These are phyloP conservation scores for Drosophila gaucha DNA, from an alignment of 2,888 invertebrate species.

Conservation along the genomic window DNA sequence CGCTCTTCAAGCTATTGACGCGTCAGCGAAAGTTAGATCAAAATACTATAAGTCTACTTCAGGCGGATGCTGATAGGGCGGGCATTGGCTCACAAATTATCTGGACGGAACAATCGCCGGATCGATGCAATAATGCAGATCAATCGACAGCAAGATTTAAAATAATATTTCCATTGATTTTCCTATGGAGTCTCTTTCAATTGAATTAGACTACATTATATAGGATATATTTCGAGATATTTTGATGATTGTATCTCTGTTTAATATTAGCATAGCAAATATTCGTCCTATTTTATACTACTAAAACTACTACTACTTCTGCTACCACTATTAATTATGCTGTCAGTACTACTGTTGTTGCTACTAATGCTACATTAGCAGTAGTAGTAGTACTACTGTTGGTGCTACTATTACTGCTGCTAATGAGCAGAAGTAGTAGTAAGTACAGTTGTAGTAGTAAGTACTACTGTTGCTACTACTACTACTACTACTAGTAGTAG, in stretches of 20 bases:
- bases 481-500: not conserved
- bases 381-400: no score
- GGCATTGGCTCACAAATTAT: conserved; percentile 34
- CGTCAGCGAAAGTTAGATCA: conserved; percentile 17
- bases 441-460: no score
- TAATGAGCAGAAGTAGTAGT: no score
- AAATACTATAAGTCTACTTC: not conserved
- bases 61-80: conserved; percentile 13
- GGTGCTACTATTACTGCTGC: no score
- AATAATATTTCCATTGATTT: not conserved
- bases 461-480: not conserved
- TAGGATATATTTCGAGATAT: no score
- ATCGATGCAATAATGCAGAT: conserved; percentile 40
- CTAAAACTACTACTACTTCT: not conserved
- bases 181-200: not conserved
- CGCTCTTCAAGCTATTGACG: conserved; percentile 56
- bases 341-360: not conserved
- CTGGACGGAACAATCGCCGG: conserved; percentile 52
- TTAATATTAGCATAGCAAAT: no score
- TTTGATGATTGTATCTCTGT: no score
- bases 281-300: no score
- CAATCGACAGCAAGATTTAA: not conserved
- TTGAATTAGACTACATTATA: no score
- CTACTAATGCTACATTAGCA: not conserved
- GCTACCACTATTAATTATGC: not conserved